Evolutionary conservation across 1,140 invertebrate genomes (phyloP).

Genomic region (Whitmania pigra): DNA sequence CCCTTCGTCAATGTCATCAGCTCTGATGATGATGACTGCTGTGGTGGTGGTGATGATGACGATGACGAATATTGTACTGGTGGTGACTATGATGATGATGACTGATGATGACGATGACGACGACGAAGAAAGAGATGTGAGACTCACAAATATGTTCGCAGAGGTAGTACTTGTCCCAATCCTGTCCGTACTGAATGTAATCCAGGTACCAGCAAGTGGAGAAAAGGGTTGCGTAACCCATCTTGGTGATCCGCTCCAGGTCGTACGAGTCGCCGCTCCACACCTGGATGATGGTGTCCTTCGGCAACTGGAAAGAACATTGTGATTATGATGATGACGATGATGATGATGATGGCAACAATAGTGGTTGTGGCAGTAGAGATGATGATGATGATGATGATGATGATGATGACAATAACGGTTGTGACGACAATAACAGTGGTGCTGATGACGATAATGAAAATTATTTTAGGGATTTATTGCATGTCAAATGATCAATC

Average conservation of each 20-base stretch:
- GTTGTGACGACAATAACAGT: neutral
- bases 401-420: conserved; percentile 11
- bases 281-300: conserved; percentile 45
- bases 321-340: too few species aligned
- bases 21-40: too few species aligned
- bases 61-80: too few species aligned
- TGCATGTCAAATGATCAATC: too few species aligned
- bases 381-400: conserved; percentile 19
- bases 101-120: too few species aligned
- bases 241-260: conserved; percentile 43
- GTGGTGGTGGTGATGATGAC: too few species aligned
- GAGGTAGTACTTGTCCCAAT: conserved; percentile 64
- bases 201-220: conserved; percentile 78
- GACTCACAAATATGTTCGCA: conserved; percentile 49
- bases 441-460: conserved; percentile 19
- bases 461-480: neutral
- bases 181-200: conserved; percentile 54
- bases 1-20: too few species aligned
- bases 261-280: conserved; percentile 38
- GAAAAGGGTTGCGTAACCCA: conserved; percentile 54
- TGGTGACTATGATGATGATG: too few species aligned
- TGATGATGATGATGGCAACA: too few species aligned
- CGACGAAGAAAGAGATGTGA: too few species aligned
- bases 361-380: too few species aligned
- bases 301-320: conserved; percentile 28